Evolutionary conservation across 2,113 vertebrate genomes (phyloP).

Genomic region (Prolemur simus): DNA sequence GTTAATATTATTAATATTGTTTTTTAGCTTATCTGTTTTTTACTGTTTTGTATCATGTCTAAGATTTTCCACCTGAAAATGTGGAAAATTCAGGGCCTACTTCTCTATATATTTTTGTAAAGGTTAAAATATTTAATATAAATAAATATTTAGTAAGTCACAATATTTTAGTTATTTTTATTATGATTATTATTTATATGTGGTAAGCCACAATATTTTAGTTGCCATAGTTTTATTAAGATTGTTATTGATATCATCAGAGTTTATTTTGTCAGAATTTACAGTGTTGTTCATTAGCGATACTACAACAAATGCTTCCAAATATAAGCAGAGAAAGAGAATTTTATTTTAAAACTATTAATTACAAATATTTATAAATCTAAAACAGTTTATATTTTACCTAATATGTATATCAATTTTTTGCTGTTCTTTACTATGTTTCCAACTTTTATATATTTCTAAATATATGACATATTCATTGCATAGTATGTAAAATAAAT

Average conservation of each 20-base stretch:
- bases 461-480: not conserved
- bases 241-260: not conserved
- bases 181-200: not conserved
- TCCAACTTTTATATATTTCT: not conserved
- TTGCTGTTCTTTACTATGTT: not conserved
- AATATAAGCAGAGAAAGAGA: not conserved
- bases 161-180: not conserved
- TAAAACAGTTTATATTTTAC: not conserved
- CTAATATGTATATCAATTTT: not conserved
- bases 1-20: not conserved
- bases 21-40: not conserved
- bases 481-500: not conserved
- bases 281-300: not conserved
- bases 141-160: not conserved
- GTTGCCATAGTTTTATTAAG: not conserved
- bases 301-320: not conserved
- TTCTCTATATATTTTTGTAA: not conserved
- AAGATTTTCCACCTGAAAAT: not conserved
- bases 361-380: not conserved
- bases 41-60: not conserved
- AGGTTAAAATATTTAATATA: not conserved
- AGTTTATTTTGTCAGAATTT: not conserved
- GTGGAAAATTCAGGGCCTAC: not conserved
- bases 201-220: not conserved
- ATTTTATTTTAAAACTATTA: not conserved